phyloP scores from a whole-genome alignment of 2,888 invertebrate species.

The Lepidocyrtinus sp. region DNA sequence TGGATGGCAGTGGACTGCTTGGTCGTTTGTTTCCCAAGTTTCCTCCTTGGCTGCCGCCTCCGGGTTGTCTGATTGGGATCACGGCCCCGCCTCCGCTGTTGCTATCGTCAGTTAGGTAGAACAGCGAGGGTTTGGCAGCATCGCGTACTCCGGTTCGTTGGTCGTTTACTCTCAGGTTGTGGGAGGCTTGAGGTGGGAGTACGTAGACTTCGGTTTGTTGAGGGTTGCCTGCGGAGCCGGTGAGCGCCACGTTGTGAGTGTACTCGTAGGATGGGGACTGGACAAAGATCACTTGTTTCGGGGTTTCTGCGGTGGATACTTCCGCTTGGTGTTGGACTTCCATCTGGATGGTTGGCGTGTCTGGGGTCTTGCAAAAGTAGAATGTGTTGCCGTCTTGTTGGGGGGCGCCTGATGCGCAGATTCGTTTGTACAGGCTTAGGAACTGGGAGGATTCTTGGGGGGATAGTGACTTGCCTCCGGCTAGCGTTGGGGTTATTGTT shows the following conservation, averaged over 20 bases:
- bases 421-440: conserved; percentile 28
- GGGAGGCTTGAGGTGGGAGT: conserved; percentile 39
- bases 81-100: neutral
- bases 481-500: too few relatives aligned
- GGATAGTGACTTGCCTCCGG: conserved; percentile 36
- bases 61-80: neutral
- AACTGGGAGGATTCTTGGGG: conserved; percentile 38
- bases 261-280: conserved; percentile 49
- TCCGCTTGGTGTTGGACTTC: conserved; percentile 31
- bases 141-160: neutral
- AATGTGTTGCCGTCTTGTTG: conserved; percentile 42
- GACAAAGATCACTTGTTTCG: conserved; percentile 56
- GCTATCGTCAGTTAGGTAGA: conserved; percentile 24
- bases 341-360: conserved; percentile 7
- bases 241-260: conserved; percentile 43
- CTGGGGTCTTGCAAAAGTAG: conserved; percentile 45
- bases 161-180: conserved; percentile 35
- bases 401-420: neutral
- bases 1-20: conserved; percentile 23
- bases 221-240: conserved; percentile 30
- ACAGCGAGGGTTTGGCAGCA: conserved; percentile 32
- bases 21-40: neutral
- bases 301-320: conserved; percentile 30
- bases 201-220: conserved; percentile 57
- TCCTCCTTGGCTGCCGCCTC: neutral